Conservation (phyloP, 2,797 vertebrate genomes). For the Ctenosaura bakeri region DNA sequence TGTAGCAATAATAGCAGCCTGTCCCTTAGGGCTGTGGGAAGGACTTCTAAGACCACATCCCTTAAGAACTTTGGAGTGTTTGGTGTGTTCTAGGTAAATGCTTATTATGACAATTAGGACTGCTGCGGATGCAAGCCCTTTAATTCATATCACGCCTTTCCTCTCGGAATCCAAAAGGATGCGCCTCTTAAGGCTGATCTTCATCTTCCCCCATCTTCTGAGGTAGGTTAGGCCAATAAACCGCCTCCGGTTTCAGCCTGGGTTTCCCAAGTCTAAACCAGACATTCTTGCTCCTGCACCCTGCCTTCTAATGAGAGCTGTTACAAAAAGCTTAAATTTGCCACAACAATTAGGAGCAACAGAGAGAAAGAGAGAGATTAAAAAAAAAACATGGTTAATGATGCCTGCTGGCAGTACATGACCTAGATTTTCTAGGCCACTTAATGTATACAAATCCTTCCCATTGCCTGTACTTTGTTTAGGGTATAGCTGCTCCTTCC, state of each 20-base stretch:
- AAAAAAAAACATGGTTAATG: conserved; percentile 58
- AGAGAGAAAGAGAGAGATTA: conserved; percentile 13
- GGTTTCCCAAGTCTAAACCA: not conserved
- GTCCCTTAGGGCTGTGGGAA: not conserved
- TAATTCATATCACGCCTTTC: not conserved
- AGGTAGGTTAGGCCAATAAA: not conserved
- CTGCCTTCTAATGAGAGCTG: conserved; percentile 55
- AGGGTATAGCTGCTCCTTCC: not conserved
- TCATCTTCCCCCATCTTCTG: not conserved
- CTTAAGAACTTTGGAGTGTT: not conserved
- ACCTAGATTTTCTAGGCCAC: conserved; percentile 66
- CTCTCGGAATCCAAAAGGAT: too few relatives aligned
- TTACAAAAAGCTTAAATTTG: conserved; percentile 39
- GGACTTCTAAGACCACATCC: too few relatives aligned
- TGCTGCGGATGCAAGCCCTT: not conserved
- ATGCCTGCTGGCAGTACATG: conserved; percentile 46
- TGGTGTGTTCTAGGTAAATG: not conserved
- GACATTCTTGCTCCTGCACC: not conserved
- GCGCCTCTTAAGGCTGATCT: not conserved
- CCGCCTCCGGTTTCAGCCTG: not conserved
- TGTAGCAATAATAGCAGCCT: not conserved
- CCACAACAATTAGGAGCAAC: conserved; percentile 51
- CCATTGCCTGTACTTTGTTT: not conserved
- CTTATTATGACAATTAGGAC: not conserved
- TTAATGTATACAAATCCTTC: conserved; percentile 35